Evolutionary conservation across 2,888 invertebrate species (phyloP).

Genomic region (Callimorpha dominula): DNA sequence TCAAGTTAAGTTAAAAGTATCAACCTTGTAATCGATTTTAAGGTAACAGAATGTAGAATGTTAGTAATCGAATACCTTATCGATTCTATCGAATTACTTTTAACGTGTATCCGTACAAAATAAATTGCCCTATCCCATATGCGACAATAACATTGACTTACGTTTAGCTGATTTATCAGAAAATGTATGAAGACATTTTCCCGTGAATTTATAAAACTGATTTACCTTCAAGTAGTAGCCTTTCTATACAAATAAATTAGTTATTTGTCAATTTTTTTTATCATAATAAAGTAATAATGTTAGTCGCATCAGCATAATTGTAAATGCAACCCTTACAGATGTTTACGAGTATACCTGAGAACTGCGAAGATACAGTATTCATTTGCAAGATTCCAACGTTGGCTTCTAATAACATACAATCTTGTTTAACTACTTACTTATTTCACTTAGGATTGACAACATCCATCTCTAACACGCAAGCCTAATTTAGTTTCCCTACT

Average conservation of each 20-base stretch:
- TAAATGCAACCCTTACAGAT: neutral
- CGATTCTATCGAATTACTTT: neutral
- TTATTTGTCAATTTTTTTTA: too few species aligned
- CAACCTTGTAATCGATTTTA: neutral
- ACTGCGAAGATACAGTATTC: neutral
- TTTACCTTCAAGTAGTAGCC: too few species aligned
- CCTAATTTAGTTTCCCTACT: slow-evolving; percentile 12
- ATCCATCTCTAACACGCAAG: slow-evolving; percentile 8
- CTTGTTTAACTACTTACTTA: slow-evolving; percentile 1
- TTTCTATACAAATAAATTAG: too few species aligned
- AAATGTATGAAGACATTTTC: too few species aligned
- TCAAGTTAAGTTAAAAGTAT: neutral
- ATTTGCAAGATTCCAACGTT: neutral
- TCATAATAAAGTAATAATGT: too few species aligned
- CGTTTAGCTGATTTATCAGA: too few species aligned
- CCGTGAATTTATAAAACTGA: too few species aligned
- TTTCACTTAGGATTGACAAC: slow-evolving; percentile 9
- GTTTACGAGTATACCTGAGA: neutral
- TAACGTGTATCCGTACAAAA: too few species aligned
- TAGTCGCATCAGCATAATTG: too few species aligned
- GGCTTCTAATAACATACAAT: neutral
- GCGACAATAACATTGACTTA: too few species aligned
- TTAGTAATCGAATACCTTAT: neutral
- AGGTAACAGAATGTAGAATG: neutral
- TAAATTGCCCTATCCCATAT: too few species aligned